Conservation (phyloP, 1,140 invertebrate genomes). For the Antheraea mylitta region DNA sequence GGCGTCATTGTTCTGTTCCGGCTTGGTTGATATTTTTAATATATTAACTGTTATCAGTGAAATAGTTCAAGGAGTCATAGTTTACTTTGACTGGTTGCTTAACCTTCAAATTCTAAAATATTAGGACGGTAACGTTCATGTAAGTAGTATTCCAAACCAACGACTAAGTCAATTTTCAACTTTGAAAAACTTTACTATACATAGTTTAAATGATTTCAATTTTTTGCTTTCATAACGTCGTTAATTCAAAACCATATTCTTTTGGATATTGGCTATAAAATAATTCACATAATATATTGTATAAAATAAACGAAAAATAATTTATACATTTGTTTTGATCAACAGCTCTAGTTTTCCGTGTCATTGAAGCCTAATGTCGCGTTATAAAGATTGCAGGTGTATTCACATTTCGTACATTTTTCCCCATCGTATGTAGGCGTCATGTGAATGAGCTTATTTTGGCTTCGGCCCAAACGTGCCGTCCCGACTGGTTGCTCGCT, state of each 20-base stretch:
- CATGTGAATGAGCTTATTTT: constrained; percentile 71
- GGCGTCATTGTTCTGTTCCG: constrained; percentile 54
- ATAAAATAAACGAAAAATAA: neutral
- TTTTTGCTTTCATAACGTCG: too few relatives aligned
- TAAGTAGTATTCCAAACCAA: too few relatives aligned
- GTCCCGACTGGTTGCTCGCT: constrained; percentile 28
- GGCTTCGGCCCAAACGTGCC: constrained; percentile 64
- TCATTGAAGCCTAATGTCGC: neutral
- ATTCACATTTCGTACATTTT: constrained; percentile 39
- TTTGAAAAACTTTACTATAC: too few relatives aligned
- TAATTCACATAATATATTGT: too few relatives aligned
- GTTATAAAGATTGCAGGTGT: constrained; percentile 14
- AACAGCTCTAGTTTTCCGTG: neutral
- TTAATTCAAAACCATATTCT: too few relatives aligned
- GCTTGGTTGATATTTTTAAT: constrained; percentile 19
- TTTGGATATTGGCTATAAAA: too few relatives aligned
- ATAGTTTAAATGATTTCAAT: too few relatives aligned
- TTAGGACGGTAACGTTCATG: neutral
- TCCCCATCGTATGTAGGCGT: constrained; percentile 43
- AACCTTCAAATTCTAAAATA: neutral
- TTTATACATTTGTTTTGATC: neutral
- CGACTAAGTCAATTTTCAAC: too few relatives aligned
- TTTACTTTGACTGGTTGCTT: neutral
- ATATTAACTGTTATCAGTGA: neutral
- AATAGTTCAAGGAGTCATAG: neutral